Conservation (phyloP, 2,888 invertebrate species). For the Clusia tigrina region DNA sequence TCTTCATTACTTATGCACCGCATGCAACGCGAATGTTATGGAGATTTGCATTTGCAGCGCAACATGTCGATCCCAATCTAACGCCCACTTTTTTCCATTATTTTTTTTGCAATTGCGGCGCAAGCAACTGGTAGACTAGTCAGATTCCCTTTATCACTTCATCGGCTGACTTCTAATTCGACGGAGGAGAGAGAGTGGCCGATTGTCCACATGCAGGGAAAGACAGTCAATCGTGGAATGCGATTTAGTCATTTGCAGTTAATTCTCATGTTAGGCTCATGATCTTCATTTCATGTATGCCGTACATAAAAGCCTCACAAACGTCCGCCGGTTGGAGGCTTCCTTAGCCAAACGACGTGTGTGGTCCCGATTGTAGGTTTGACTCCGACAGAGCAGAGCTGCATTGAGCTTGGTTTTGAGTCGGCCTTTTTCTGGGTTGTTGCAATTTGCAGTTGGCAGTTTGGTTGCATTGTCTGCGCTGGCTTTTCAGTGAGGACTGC, state of each 20-base stretch:
- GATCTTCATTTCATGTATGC: slow-evolving; percentile 1
- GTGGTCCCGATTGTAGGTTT: slow-evolving; percentile 47
- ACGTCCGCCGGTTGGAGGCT: slow-evolving; percentile 9
- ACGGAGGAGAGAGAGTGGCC: background rate
- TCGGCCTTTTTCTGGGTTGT: no score
- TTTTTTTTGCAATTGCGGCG: background rate
- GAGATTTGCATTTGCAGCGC: background rate
- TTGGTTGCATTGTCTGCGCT: no score
- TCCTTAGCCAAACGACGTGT: slow-evolving; percentile 40
- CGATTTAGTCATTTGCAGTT: slow-evolving; percentile 20
- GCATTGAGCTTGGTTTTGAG: no score
- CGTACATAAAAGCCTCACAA: background rate
- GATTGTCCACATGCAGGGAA: slow-evolving; percentile 2
- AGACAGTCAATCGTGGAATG: background rate
- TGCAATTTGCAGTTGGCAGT: background rate
- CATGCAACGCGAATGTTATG: no score
- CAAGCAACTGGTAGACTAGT: background rate
- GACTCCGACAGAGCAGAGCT: slow-evolving; percentile 34
- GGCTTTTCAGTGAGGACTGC: background rate
- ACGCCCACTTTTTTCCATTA: slow-evolving; percentile 1
- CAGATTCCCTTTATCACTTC: slow-evolving; percentile 23
- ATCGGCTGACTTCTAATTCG: no score
- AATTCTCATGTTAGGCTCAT: slow-evolving; percentile 1
- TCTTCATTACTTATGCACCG: slow-evolving; percentile 1
- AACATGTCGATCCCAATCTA: background rate